These are phyloP conservation scores for Calonectris borealis DNA, from an alignment of 2,113 vertebrate genomes.

Conservation along the genomic window DNA sequence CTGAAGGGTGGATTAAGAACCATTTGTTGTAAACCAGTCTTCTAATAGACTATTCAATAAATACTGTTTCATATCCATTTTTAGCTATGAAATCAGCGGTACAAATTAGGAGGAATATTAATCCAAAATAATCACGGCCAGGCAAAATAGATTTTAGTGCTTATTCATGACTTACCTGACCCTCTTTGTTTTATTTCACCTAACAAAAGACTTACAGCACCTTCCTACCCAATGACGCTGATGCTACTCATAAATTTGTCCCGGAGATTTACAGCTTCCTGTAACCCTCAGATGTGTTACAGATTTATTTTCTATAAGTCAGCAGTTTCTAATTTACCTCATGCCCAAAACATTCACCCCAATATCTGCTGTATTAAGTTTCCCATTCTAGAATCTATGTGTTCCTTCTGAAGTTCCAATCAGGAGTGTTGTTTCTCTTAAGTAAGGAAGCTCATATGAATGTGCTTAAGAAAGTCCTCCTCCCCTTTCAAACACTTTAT, in stretches of 20 bases:
- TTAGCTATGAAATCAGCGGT: background rate
- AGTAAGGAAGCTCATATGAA: background rate
- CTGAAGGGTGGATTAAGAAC: slow-evolving; percentile 28
- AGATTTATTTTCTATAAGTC: background rate
- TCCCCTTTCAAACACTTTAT: background rate
- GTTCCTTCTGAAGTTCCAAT: background rate
- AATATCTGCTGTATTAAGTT: background rate
- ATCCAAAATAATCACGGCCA: background rate
- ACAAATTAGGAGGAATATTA: background rate
- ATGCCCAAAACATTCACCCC: background rate
- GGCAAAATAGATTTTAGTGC: background rate
- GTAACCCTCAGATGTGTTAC: background rate
- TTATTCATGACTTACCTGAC: background rate
- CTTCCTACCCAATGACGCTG: background rate
- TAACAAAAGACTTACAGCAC: background rate
- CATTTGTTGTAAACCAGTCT: background rate
- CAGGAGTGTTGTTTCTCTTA: background rate
- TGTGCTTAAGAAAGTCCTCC: background rate
- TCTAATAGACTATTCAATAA: slow-evolving; percentile 22
- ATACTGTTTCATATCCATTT: background rate
- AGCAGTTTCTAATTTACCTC: background rate
- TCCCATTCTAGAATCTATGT: background rate
- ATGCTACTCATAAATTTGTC: background rate
- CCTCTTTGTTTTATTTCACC: background rate
- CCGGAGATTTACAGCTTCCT: background rate